A percentile compares a stretch with the other conserved stretches of the same genome.
Evolutionary conservation across 2,888 invertebrate genomes (phyloP).

Genomic region (Dione vanillae): DNA sequence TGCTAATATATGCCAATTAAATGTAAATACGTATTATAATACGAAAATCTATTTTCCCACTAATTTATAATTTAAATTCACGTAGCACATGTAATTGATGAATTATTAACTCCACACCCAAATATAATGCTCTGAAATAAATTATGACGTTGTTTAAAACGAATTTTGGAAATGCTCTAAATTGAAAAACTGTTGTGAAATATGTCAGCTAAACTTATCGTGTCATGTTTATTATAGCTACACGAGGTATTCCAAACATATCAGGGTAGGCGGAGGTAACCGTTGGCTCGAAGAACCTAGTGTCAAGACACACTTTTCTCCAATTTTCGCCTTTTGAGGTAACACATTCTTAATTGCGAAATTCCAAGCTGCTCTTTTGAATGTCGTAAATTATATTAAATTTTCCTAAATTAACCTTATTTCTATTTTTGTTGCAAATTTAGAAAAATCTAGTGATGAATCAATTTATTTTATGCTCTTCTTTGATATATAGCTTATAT

Average conservation of each 20-base stretch:
- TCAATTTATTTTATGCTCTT: too few relatives aligned
- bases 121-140: slow-evolving; percentile 21
- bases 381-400: too few relatives aligned
- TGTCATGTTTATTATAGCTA: neutral
- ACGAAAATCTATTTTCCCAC: slow-evolving; percentile 14
- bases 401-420: too few relatives aligned
- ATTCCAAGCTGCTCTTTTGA: too few relatives aligned
- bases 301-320: neutral
- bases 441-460: too few relatives aligned
- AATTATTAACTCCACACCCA: slow-evolving; percentile 30
- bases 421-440: too few relatives aligned
- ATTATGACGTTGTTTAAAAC: slow-evolving; percentile 19
- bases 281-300: neutral
- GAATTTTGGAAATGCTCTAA: neutral
- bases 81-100: slow-evolving; percentile 24
- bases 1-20: slow-evolving; percentile 10
- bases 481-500: too few relatives aligned
- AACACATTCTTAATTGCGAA: too few relatives aligned
- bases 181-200: neutral
- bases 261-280: neutral
- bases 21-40: slow-evolving; percentile 7
- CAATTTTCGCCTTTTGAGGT: too few relatives aligned
- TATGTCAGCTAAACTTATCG: neutral
- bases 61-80: slow-evolving; percentile 31
- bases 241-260: neutral